A percentile compares a stretch with the other conserved stretches of the same genome.
Conservation (phyloP, 30 jellyfish, hydroid and myxozoan genomes). For the Clytia hemisphaerica region DNA sequence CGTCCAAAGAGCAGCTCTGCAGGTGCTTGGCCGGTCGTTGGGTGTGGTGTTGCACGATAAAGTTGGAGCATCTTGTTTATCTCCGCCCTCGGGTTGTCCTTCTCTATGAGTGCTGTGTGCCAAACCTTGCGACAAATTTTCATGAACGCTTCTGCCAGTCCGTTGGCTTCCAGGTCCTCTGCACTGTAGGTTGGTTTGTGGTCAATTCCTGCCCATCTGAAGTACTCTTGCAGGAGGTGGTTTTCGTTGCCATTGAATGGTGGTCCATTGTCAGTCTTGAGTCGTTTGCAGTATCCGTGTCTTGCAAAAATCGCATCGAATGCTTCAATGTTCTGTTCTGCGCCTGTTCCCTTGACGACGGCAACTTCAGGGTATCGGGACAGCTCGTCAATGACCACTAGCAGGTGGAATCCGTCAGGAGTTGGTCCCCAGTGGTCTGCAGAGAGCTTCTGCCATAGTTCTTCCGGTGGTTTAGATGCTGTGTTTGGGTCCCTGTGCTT, state of each 20-base stretch:
- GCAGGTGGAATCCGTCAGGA: conserved; percentile 24
- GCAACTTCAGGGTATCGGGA: conserved; percentile 15
- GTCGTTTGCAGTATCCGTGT: conserved; percentile 29
- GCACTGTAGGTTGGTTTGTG: conserved; percentile 21
- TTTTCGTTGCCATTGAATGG: conserved; percentile 20
- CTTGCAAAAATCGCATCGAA: conserved; percentile 10
- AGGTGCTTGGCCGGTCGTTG: background rate
- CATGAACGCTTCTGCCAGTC: conserved; percentile 16
- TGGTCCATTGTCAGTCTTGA: conserved; percentile 31
- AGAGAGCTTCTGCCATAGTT: conserved; percentile 21
- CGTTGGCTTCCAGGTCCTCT: conserved; percentile 10
- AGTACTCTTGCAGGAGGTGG: conserved; percentile 16
- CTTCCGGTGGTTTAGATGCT: conserved; percentile 12
- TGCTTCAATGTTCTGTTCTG: conserved; percentile 23
- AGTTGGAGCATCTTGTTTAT: too few species aligned
- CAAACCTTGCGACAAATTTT: conserved; percentile 19
- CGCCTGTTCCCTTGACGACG: conserved; percentile 19
- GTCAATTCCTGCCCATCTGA: conserved; percentile 13
- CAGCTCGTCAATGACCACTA: conserved; percentile 13
- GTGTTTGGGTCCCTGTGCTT: conserved; percentile 27
- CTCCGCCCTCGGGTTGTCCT: background rate
- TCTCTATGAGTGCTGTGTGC: conserved; percentile 20
- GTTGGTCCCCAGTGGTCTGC: conserved; percentile 30
- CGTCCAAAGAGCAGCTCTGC: conserved; percentile 16
- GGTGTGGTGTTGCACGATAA: background rate